These are phyloP conservation scores for Ectropis crepuscularia DNA, from an alignment of 2,888 invertebrate genomes.

Conservation along the genomic window DNA sequence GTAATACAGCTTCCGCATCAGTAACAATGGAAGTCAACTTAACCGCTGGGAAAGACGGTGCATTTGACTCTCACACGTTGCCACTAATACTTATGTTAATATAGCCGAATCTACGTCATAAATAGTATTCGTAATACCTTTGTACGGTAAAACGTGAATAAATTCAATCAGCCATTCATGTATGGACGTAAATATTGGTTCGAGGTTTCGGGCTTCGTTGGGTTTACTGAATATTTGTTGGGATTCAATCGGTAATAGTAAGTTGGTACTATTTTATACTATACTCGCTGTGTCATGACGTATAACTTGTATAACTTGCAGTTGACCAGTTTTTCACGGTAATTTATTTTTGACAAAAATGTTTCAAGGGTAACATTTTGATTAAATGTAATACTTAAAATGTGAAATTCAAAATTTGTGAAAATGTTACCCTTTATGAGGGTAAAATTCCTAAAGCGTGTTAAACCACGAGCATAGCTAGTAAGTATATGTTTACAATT, in stretches of 20 bases:
- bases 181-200: slow-evolving; percentile 46
- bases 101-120: slow-evolving; percentile 53
- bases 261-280: not conserved
- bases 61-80: slow-evolving; percentile 52
- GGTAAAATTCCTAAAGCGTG: too few relatives aligned
- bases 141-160: slow-evolving; percentile 44
- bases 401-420: too few relatives aligned
- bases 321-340: too few relatives aligned
- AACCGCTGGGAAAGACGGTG: slow-evolving; percentile 53
- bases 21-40: slow-evolving; percentile 27
- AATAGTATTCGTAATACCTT: slow-evolving; percentile 45
- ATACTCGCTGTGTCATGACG: not conserved
- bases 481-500: too few relatives aligned
- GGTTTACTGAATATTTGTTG: slow-evolving; percentile 30
- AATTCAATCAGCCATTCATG: slow-evolving; percentile 43
- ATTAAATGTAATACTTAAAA: too few relatives aligned
- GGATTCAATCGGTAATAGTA: slow-evolving; percentile 19
- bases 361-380: too few relatives aligned
- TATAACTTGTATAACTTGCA: too few relatives aligned
- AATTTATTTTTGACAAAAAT: too few relatives aligned
- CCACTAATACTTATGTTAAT: slow-evolving; percentile 52
- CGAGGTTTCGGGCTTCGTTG: slow-evolving; percentile 32
- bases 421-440: too few relatives aligned
- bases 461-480: too few relatives aligned
- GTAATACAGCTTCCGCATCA: slow-evolving; percentile 57